Conservation (phyloP, 1,140 invertebrate genomes). For the Drosophila santomea region DNA sequence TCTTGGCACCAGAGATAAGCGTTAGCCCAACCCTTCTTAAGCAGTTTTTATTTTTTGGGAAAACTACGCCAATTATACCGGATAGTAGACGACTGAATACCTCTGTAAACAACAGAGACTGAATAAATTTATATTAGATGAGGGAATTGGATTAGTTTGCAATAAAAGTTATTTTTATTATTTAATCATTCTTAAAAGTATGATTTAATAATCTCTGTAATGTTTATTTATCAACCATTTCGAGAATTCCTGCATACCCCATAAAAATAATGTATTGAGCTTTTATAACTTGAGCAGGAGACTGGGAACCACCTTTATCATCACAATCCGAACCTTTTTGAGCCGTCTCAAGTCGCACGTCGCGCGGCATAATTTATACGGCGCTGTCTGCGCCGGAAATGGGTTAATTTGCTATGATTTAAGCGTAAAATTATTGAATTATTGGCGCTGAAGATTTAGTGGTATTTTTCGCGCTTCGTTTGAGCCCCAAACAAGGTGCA, state of each 20-base stretch:
- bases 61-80: neutral
- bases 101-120: neutral
- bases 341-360: conserved; percentile 42
- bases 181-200: neutral
- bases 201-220: no score
- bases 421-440: conserved; percentile 83
- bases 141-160: no score
- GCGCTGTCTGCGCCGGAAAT: conserved; percentile 80
- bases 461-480: conserved; percentile 59
- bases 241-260: neutral
- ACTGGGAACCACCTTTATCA: conserved; percentile 1
- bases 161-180: no score
- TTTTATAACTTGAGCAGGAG: neutral
- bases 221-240: no score
- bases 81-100: conserved; percentile 1
- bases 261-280: neutral
- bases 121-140: no score
- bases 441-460: conserved; percentile 72
- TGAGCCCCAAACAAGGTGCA: conserved; percentile 50
- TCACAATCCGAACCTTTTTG: conserved; percentile 18
- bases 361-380: conserved; percentile 75
- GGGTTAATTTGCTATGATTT: conserved; percentile 83
- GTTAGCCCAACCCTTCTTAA: conserved; percentile 48
- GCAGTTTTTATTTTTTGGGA: conserved; percentile 54
- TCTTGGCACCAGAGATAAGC: conserved; percentile 58